Percentiles rank a stretch among this genome's conserved stretches.
Evolutionary conservation across 64 coral and sea anemone genomes (phyloP).

Genomic region (Anthopleura sola): DNA sequence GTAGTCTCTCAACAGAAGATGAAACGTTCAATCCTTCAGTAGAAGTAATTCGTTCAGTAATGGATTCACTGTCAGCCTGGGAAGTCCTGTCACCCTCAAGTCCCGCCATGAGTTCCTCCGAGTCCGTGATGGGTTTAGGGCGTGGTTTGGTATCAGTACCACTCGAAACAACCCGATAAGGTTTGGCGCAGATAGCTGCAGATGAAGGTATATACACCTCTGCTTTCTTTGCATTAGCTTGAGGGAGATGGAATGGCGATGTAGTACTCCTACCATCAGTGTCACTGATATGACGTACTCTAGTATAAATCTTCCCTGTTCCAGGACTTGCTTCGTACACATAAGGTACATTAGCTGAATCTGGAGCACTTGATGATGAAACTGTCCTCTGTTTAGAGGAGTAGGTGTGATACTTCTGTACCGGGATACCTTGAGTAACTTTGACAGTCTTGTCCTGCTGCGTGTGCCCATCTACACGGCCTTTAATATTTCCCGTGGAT

Average conservation of each 20-base stretch:
- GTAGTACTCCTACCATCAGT: not conserved
- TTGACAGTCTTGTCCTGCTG: not conserved
- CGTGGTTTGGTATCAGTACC: conserved; percentile 19
- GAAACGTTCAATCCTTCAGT: not conserved
- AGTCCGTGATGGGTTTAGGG: conserved; percentile 41
- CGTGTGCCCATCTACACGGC: not conserved
- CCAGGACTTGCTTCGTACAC: not conserved
- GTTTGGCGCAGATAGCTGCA: not conserved
- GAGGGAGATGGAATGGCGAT: conserved; percentile 44
- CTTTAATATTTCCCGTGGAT: conserved; percentile 22
- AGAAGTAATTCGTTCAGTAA: not conserved
- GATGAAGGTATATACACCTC: conserved; percentile 39
- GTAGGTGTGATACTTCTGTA: not conserved
- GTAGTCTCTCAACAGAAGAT: not conserved
- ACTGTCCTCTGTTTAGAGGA: not conserved
- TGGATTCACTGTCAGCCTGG: not conserved
- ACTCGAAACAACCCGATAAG: conserved; percentile 23
- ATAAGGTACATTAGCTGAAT: not conserved
- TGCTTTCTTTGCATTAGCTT: conserved; percentile 28
- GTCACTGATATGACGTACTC: not conserved
- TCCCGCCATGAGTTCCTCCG: conserved; percentile 24
- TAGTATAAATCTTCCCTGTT: not conserved
- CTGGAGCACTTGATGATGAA: not conserved
- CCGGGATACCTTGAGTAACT: not conserved
- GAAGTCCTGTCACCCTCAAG: conserved; percentile 25